phyloP scores from a whole-genome alignment of 2,888 invertebrate genomes.

The Adineta ricciae region DNA sequence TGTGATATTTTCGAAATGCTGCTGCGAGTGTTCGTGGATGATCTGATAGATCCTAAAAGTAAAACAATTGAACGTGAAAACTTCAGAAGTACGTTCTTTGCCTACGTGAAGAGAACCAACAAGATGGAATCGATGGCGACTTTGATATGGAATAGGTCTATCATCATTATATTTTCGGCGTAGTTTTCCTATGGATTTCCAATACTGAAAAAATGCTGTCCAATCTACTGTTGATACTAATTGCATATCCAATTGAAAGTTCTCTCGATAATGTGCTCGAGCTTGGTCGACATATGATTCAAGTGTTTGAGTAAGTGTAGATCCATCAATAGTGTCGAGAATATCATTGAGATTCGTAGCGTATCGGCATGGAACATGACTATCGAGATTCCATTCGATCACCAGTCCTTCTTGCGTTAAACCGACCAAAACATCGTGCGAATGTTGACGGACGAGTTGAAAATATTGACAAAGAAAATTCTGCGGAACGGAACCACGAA shows the following conservation, averaged over 20 bases:
- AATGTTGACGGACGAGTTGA: neutral
- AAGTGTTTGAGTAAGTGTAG: neutral
- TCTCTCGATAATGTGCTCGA: neutral
- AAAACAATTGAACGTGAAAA: neutral
- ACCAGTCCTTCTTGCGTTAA: slow-evolving; percentile 16
- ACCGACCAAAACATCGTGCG: neutral
- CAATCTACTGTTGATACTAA: neutral
- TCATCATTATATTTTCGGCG: neutral
- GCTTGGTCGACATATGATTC: neutral
- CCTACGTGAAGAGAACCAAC: neutral
- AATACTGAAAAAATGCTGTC: neutral
- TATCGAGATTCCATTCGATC: neutral
- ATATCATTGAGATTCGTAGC: neutral
- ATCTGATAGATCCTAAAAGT: neutral
- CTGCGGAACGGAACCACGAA: neutral
- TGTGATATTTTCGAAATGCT: neutral
- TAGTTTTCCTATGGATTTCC: neutral
- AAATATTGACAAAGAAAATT: neutral
- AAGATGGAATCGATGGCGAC: neutral
- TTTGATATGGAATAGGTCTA: neutral
- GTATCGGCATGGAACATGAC: neutral
- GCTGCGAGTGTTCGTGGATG: neutral
- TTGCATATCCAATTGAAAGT: neutral
- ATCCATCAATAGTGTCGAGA: neutral
- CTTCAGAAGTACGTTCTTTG: neutral